Conservation (phyloP, 2,113 vertebrate genomes). For the Pogonocichla stellata region DNA sequence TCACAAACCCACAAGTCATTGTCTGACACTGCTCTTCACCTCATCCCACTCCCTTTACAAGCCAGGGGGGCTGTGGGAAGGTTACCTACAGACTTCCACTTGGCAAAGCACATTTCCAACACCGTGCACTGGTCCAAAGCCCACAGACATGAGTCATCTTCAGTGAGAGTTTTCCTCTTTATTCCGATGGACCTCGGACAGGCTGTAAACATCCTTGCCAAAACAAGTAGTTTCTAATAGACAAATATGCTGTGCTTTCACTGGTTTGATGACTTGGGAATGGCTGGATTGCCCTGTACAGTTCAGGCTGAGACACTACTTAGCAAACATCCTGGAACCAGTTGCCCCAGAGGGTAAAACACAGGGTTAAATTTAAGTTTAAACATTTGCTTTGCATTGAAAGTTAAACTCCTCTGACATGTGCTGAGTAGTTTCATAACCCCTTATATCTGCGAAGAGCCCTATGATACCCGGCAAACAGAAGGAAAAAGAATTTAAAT, state of each 20-base stretch:
- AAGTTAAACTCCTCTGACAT: neutral
- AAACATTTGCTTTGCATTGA: neutral
- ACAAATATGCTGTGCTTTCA: neutral
- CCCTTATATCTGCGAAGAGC: neutral
- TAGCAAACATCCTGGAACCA: neutral
- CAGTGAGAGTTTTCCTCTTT: neutral
- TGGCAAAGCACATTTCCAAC: neutral
- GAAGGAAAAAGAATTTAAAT: rapidly evolving
- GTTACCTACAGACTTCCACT: neutral
- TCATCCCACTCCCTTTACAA: neutral
- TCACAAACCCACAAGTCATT: rapidly evolving
- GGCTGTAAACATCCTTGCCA: neutral
- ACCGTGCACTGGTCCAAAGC: rapidly evolving
- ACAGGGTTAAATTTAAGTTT: neutral
- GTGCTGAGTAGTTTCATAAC: neutral
- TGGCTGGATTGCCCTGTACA: neutral
- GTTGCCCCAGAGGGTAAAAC: neutral
- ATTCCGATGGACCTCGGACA: neutral
- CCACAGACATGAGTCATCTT: neutral
- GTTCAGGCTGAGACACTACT: neutral
- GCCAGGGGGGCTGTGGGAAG: rapidly evolving
- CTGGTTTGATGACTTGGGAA: neutral
- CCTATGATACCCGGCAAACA: neutral
- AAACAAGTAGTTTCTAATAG: neutral
- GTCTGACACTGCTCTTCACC: neutral